Conservation (phyloP, 2,888 invertebrate species). For the Caenorhabditis parvicauda region DNA sequence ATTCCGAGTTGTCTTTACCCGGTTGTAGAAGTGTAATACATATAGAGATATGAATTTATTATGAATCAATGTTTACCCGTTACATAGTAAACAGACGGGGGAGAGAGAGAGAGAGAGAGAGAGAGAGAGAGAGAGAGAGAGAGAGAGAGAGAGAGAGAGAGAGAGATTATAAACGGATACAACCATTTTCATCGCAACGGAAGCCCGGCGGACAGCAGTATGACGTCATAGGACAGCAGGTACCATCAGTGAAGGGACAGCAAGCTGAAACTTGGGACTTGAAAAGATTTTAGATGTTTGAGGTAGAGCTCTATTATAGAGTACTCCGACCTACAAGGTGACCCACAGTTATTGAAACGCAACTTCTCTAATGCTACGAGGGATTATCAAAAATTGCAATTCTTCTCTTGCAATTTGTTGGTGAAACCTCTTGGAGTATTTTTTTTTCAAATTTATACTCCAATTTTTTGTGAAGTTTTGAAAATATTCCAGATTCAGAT, state of each 20-base stretch:
- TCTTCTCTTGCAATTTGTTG: neutral
- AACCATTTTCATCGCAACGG: slow-evolving; percentile 18
- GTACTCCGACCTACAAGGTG: neutral
- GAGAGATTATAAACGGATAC: too few species aligned
- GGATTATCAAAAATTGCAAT: neutral
- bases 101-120: too few species aligned
- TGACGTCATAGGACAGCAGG: slow-evolving; percentile 18
- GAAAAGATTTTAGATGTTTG: neutral
- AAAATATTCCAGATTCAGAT: too few species aligned
- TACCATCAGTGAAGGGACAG: slow-evolving; percentile 32
- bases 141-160: too few species aligned
- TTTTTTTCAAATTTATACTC: too few species aligned
- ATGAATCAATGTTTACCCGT: neutral
- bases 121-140: too few species aligned
- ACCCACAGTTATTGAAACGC: neutral
- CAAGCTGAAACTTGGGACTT: slow-evolving; percentile 23
- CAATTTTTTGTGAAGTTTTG: too few species aligned
- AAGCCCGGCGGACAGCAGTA: slow-evolving; percentile 36
- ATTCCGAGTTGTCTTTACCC: too few species aligned
- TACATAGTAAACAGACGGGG: too few species aligned
- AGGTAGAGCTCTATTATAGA: neutral
- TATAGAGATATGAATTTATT: too few species aligned
- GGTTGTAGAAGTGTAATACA: too few species aligned
- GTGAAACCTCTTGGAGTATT: too few species aligned
- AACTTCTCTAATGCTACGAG: neutral